Base-by-base conservation (phyloP, 2,113 vertebrate species). In the Festucalex cinctus region DNA sequence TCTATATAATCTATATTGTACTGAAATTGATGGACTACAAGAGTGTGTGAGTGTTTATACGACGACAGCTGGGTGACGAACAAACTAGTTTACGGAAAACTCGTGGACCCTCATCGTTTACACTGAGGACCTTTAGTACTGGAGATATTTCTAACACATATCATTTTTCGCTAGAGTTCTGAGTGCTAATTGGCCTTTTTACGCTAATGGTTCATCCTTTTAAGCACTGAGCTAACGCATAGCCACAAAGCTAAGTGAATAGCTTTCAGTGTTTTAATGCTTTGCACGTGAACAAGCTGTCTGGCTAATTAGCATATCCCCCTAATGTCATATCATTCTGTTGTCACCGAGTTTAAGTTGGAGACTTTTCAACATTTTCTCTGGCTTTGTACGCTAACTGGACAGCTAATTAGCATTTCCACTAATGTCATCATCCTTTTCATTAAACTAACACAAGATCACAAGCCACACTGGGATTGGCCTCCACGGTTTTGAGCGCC, bases 81-180 rank as follows among this genome's bases (percentile, higher is more conserved):
- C 65, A 84, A 82, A 79, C 53, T 35, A 66, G 65, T 78, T 79
- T 79, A 79, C 82, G 82, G 74, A 82, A 75, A 78, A 62, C 59
- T 51, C 43, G 71, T 39, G 39, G 2, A 54, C 57, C 35, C 69
- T 72, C 65, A 65, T 51, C 1, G 68, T 86, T 75, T 77, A 77
- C 80, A 57, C 58, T 69, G 73, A 75, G 22, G 48, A 75, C 51
- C 48, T 6, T 59, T n/a, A 66, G 74, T 65, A 73, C 71, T 35
- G n/a, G n/a, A 57, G 6, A 17, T 32, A 57, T 56, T 56, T 28
- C 26, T 56, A 56, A 24, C 22, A 54, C 26, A 16, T 16, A 17
- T 32, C 10, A 32, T 32, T 53, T 53, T 26, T 12, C 8, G 51
- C 12, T 24, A 9, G 12, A 16, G 6, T 8, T 57, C 32, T 32